A percentile compares a stretch with the other conserved stretches of the same genome.
Evolutionary conservation across 2,113 vertebrate species (phyloP).

Genomic region (Tringa solitaria): DNA sequence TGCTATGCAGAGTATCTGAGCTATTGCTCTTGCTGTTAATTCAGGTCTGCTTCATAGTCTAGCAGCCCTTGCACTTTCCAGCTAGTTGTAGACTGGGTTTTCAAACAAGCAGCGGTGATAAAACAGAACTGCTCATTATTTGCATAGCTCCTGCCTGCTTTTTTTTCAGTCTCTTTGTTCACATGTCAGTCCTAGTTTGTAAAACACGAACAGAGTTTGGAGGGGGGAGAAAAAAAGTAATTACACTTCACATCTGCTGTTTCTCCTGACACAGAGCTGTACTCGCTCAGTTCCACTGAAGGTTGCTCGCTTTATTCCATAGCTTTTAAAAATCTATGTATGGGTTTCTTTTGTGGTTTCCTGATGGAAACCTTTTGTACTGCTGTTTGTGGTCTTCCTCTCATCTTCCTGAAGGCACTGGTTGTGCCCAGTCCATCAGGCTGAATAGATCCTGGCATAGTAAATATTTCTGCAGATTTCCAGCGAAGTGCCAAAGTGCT

Average conservation of each 20-base stretch:
- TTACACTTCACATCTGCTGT: conserved; percentile 60
- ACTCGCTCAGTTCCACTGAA: neutral
- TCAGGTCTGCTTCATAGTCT: neutral
- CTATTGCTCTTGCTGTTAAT: neutral
- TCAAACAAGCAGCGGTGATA: conserved; percentile 13
- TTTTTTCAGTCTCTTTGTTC: conserved; percentile 54
- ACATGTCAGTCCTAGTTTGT: conserved; percentile 69
- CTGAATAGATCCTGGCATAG: neutral
- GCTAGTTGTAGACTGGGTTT: neutral
- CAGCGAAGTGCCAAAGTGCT: neutral
- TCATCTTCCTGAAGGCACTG: neutral
- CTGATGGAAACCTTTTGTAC: neutral
- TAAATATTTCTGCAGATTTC: neutral
- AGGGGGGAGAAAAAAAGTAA: neutral
- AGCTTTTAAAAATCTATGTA: neutral
- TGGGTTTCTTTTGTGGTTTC: neutral
- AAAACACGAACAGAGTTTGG: conserved; percentile 58
- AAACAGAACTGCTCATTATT: conserved; percentile 16
- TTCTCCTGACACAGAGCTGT: neutral
- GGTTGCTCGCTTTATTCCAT: neutral
- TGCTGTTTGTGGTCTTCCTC: neutral
- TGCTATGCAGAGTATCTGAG: neutral
- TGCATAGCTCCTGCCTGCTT: conserved; percentile 37
- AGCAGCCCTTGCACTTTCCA: neutral
- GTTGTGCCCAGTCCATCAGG: accelerated